Evolutionary conservation across 2,888 invertebrate genomes (phyloP), one percentile per base, ranked within the genome.

Genomic region (Parnassius orleans): DNA sequence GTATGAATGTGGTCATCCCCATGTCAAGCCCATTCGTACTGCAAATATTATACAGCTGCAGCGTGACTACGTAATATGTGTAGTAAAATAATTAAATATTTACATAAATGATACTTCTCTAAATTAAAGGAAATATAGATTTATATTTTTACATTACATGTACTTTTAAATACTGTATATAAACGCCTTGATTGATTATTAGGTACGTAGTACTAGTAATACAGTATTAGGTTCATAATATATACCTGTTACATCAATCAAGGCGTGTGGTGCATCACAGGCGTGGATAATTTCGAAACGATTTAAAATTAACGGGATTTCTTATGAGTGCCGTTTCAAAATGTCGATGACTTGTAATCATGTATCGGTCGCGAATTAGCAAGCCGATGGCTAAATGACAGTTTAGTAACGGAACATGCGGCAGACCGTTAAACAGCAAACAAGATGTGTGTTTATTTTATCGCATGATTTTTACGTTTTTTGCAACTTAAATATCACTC

Each of bases 281-380:
- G n/a, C 47, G 60, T 41, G n/a, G 53, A 9, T 12, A 15, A 33
- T 33, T 53, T 19, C 47, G 41, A 46, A 60, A 50, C 43, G 48
- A 51, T 68, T 68, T 70, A 67, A 68, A 71, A 72, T 73, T 75
- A 80, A 79, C 79, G 78, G 79, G 68, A 78, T 66, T 69, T 67
- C 48, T 66, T 66, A 72, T 71, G 70, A 66, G 62, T 64, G 63
- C 64, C 56, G 66, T 71, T 64, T 64, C 63, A 60, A 67, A 68
- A 66, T 66, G 68, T 65, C 68, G 62, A 67, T 68, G 68, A 65
- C 66, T 68, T 57, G 60, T 55, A 44, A 65, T 61, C 66, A 53
- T 53, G 65, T 66, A 61, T 61, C 53, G 44, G 24, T 52, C 64
- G 53, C 60, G 55, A 57, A 52, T 53, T 52, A 56, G 33, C 56